Evolutionary conservation across 2,888 invertebrate genomes (phyloP), one percentile per base, ranked within the genome.

Genomic region (Leptopilina drosophilae): DNA sequence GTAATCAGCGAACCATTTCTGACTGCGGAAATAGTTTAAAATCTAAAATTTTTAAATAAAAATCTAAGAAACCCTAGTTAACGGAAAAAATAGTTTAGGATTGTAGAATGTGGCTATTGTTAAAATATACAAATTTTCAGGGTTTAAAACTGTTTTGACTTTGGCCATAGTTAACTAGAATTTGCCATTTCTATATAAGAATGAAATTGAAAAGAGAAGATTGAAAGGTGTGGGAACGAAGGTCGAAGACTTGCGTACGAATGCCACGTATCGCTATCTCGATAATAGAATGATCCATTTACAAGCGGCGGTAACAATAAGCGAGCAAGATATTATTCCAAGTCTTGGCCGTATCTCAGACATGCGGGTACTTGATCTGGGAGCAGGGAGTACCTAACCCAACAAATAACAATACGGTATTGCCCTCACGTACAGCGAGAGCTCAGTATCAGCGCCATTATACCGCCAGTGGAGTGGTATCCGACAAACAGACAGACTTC

Each of bases 321-420:
- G 83, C 86, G 82, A 85, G 86, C 85, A 84, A 85, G 87, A 87
- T 87, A 88, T 86, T 87, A 87, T 87, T 86, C 84, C 84, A 78
- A 42, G 80, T 79, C 65, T 79, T 80, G 80, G 79, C 80, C 82
- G 84, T 87, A 87, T 88, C 84, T 84, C 84, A 81, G 84, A 84
- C 84, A 85, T 84, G 76, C 78, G 77, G 82, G 85, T 84, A 87
- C 84, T 87, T 85, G 87, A 88, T 87, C 87, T 87, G 85, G 87
- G 81, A 87, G 86, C 85, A 85, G 83, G 81, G 83, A 82, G 82
- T 85, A 85, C 85, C 85, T 87, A 88, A 88, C 86, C 85, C 84
- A 88, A 88, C 87, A 89, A 89, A 88, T 87, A 88, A 89, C 87
- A 87, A 89, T 89, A 88, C 85, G 83, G 85, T 85, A 88, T 88